Conservation (phyloP, 2,113 vertebrate genomes). For the Calypte anna region DNA sequence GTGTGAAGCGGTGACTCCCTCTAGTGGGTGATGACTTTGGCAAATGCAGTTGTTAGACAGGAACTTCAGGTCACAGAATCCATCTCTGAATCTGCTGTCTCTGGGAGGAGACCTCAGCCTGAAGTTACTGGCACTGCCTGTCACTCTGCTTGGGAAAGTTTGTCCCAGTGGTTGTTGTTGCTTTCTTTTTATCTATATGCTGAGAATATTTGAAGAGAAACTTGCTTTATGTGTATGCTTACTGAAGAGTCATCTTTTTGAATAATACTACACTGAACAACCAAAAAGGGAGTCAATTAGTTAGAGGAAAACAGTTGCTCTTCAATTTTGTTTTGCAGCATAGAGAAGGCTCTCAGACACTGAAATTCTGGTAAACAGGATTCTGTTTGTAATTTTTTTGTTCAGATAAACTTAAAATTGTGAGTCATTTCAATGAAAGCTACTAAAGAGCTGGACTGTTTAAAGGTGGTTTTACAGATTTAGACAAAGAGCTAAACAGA, state of each 20-base stretch:
- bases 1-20: not conserved
- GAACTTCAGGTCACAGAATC: not conserved
- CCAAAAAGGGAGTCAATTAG: not conserved
- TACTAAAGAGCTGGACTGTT: not conserved
- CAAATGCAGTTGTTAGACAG: not conserved
- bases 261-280: not conserved
- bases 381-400: not conserved
- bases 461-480: not conserved
- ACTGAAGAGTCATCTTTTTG: not conserved
- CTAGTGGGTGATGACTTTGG: not conserved
- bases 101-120: not conserved
- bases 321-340: not conserved
- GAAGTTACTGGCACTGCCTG: not conserved
- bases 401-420: not conserved
- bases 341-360: not conserved
- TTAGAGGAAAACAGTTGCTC: not conserved
- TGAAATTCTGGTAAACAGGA: not conserved
- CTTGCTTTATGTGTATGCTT: not conserved
- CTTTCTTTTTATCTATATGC: not conserved
- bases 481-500: not conserved
- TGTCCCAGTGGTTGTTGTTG: not conserved
- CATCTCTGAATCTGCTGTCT: not conserved
- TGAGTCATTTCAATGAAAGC: not conserved
- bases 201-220: not conserved
- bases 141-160: not conserved